Evolutionary conservation across 2,888 invertebrate species (phyloP).

Genomic region (Strigamia maritima): DNA sequence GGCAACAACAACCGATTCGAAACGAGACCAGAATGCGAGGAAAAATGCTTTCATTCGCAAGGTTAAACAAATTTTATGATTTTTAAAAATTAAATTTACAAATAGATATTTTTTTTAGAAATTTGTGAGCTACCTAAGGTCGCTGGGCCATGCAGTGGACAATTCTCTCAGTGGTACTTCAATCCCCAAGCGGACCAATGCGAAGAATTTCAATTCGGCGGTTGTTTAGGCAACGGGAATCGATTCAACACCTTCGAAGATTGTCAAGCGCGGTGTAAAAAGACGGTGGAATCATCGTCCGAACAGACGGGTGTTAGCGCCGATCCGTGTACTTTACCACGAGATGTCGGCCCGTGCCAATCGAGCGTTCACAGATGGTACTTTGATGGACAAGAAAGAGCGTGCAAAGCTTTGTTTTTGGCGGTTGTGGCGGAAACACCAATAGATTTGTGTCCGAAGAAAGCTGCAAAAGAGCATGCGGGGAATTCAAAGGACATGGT

Average conservation of each 20-base stretch:
- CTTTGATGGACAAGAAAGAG: conserved; percentile 64
- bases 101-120: conserved; percentile 60
- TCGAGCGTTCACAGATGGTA: conserved; percentile 59
- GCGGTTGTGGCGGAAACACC: conserved; percentile 81
- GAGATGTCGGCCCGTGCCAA: background rate
- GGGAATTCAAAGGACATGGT: background rate
- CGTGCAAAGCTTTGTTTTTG: conserved; percentile 79
- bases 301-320: background rate
- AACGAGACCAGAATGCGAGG: conserved; percentile 65
- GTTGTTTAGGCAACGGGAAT: conserved; percentile 87
- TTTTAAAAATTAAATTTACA: too few relatives aligned
- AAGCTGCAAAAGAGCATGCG: conserved; percentile 58
- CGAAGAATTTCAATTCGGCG: conserved; percentile 75
- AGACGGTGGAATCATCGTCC: background rate
- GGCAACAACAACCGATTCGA: conserved; percentile 78
- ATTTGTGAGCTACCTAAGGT: conserved; percentile 66
- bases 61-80: too few relatives aligned
- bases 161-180: conserved; percentile 68
- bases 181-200: conserved; percentile 66
- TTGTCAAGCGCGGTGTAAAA: conserved; percentile 45
- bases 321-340: background rate
- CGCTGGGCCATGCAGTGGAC: conserved; percentile 66
- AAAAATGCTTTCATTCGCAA: conserved; percentile 61
- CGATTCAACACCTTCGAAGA: conserved; percentile 64
- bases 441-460: conserved; percentile 77